Evolutionary conservation across 2,888 invertebrate species (phyloP), one percentile per base, ranked within the genome.

Genomic region (Frankliniella fusca): DNA sequence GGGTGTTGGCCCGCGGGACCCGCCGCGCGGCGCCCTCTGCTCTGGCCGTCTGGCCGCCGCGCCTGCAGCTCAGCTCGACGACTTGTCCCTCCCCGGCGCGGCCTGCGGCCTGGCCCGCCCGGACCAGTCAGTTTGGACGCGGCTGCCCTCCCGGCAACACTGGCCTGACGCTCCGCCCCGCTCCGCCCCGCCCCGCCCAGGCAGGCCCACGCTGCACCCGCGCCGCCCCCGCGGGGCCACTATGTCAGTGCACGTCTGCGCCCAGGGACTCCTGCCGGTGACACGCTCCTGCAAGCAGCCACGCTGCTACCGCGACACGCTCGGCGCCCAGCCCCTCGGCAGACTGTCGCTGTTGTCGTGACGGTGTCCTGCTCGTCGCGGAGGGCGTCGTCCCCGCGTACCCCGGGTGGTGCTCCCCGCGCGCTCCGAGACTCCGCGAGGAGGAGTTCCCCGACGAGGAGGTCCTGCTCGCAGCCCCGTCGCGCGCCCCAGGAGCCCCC

Each of bases 201-300:
- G 38, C 38, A 38, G 38, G 3, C 38, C 5, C 38, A 38, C 38
- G 2, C 38, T 38, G 38, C 38, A 38, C 38, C 38, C 5, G 38
- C 5, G 38, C 38, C 38, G 38, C 38, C 38, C 38, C 70, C 70
- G 27, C 70, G 70, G 70, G 70, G 70, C 23, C 70, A 76, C 8
- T 76, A 76, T 76, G 70, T 27, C 70, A 76, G 70, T 76, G 23
- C 70, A 76, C 70, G 70, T 76, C 70, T 27, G 23, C 23, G 70
- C 70, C 70, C 23, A 76, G 27, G 70, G 70, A 76, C 11, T 76
- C 23, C 70, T 76, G 70, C 70, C 27, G 70, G 70, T 76, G 70
- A 76, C 70, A 76, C 70, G 70, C 27, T 23, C 70, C 23, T 23
- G 70, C 23, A 76, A 76, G 27, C 70, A 76, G 10, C 70, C 70